Evolutionary conservation across 2,797 vertebrate genomes (phyloP).

Genomic region (Myotis vivesi): DNA sequence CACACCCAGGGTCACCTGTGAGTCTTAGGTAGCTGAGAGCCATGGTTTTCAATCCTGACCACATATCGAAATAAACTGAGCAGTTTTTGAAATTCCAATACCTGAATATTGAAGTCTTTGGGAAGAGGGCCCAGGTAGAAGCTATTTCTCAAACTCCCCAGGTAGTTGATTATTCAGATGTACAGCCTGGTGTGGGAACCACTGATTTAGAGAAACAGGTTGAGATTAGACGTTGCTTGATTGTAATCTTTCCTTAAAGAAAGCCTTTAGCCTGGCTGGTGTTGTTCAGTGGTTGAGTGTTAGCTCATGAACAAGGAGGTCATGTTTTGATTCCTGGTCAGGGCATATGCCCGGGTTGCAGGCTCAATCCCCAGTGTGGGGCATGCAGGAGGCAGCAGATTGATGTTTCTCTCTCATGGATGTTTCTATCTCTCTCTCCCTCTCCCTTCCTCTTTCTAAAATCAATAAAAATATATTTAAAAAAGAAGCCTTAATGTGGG

Average conservation of each 20-base stretch:
- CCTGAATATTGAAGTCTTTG: background rate
- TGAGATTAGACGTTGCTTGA: slow-evolving; percentile 17
- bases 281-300: too few species aligned
- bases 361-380: too few species aligned
- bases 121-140: background rate
- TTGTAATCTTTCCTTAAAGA: background rate
- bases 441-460: too few species aligned
- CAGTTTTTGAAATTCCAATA: slow-evolving; percentile 33
- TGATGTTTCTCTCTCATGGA: too few species aligned
- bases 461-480: background rate
- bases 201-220: background rate
- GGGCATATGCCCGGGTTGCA: too few species aligned
- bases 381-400: too few species aligned
- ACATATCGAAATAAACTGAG: background rate
- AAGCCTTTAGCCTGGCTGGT: background rate
- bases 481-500: background rate
- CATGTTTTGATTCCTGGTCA: too few species aligned
- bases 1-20: background rate
- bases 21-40: background rate
- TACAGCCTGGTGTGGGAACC: background rate
- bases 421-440: too few species aligned
- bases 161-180: background rate
- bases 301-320: too few species aligned
- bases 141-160: background rate
- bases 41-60: slow-evolving; percentile 25